These are phyloP conservation scores for Strix aluco DNA, from an alignment of 2,113 vertebrate genomes.

Conservation along the genomic window DNA sequence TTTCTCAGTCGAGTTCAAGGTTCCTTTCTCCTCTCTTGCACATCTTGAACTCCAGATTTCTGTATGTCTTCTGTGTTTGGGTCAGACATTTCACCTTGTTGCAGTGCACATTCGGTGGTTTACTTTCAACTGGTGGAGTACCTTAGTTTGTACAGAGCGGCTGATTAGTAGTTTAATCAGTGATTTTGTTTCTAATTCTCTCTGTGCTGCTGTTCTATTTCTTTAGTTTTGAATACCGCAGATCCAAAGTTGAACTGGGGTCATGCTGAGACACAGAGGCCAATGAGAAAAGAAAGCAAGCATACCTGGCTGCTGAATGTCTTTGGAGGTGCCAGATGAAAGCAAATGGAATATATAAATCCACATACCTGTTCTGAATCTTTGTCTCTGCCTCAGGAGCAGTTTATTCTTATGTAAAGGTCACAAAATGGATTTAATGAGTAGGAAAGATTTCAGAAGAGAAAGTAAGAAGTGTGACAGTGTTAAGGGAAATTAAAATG, in stretches of 20 bases:
- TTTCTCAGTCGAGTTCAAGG: fast-evolving
- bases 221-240: neutral
- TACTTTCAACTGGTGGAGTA: neutral
- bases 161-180: slow-evolving; percentile 56
- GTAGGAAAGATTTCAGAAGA: neutral
- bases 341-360: neutral
- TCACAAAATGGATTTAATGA: neutral
- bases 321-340: neutral
- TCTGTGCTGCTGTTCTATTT: neutral
- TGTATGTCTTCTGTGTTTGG: neutral
- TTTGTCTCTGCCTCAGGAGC: neutral
- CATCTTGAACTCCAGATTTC: neutral
- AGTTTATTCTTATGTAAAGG: neutral
- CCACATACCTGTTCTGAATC: neutral
- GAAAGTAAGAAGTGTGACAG: neutral
- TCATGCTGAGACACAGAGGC: neutral
- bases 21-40: neutral
- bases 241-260: neutral
- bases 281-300: neutral
- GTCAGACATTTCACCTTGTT: neutral
- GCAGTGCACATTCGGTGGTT: neutral
- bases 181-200: slow-evolving; percentile 34
- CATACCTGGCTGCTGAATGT: neutral
- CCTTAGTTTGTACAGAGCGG: neutral
- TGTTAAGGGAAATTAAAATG: neutral